Percentiles rank a stretch among this genome's conserved stretches.
Evolutionary conservation across 2,113 vertebrate genomes (phyloP).

Genomic region (Oncorhynchus masou): DNA sequence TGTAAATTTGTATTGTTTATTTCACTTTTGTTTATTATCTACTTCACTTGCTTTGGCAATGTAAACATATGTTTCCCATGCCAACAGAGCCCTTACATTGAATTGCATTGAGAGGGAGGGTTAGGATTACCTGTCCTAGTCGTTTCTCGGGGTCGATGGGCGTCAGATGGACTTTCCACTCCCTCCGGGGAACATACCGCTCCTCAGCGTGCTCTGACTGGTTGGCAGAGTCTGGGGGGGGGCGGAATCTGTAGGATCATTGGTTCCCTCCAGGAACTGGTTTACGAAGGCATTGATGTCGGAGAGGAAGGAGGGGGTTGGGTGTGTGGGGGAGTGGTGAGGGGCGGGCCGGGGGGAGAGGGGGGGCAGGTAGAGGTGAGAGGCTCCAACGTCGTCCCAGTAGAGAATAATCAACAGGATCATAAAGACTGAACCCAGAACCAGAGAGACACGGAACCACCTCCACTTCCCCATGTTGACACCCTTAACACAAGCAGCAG

Average conservation of each 20-base stretch:
- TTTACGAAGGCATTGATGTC: constrained; percentile 87
- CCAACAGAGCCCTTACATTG: no score
- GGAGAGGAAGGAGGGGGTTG: constrained; percentile 62
- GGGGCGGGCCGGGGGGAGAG: constrained; percentile 75
- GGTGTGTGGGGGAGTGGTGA: constrained; percentile 56
- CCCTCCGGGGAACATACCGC: constrained; percentile 83
- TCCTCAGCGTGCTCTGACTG: constrained; percentile 77
- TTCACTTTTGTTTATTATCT: no score
- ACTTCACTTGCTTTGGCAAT: no score
- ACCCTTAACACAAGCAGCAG: background rate
- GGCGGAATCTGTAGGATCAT: constrained; percentile 70
- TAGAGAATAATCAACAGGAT: constrained; percentile 95
- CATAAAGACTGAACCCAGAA: constrained; percentile 88
- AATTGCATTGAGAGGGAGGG: no score
- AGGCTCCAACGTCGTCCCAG: constrained; percentile 90
- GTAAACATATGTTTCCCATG: no score
- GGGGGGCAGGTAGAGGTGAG: constrained; percentile 84
- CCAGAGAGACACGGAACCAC: constrained; percentile 86
- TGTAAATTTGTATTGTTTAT: no score
- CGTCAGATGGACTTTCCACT: constrained; percentile 84
- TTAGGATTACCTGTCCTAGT: constrained; percentile 55
- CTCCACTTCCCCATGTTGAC: constrained; percentile 88
- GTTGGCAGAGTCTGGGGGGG: constrained; percentile 59
- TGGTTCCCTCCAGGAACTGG: constrained; percentile 77
- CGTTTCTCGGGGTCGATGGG: constrained; percentile 73